Conservation (phyloP, 2,113 vertebrate genomes). For the Ivindomyrus marchei region DNA sequence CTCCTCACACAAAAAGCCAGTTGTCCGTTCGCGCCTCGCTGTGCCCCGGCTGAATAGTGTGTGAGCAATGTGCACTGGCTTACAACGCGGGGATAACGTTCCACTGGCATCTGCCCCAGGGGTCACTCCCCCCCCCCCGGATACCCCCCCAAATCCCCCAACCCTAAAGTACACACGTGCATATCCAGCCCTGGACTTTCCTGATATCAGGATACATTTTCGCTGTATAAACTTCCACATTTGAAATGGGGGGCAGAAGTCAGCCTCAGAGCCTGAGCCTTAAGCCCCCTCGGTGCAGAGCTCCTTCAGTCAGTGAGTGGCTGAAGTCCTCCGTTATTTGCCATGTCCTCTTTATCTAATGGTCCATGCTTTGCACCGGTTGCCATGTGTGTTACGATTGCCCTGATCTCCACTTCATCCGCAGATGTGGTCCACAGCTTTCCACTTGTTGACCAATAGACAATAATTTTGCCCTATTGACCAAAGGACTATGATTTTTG, state of each 20-base stretch:
- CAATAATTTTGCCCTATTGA: neutral
- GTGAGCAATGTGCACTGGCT: conserved; percentile 48
- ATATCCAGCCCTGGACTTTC: neutral
- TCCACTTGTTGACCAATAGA: neutral
- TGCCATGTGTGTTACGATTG: neutral
- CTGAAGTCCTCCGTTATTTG: neutral
- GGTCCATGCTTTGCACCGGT: neutral
- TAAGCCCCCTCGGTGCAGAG: neutral
- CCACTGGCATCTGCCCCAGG: conserved; percentile 47
- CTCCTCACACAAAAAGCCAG: conserved; percentile 47
- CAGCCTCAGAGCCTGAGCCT: neutral
- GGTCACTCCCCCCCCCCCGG: conserved; percentile 31
- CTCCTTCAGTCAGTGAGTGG: neutral
- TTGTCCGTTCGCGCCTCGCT: conserved; percentile 45
- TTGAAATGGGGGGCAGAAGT: neutral
- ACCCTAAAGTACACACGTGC: neutral
- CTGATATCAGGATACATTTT: neutral
- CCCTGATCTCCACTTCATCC: neutral
- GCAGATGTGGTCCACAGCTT: neutral
- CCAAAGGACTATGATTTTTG: too few relatives aligned
- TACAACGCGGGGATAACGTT: conserved; percentile 48
- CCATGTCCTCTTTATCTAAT: neutral
- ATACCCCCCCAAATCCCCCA: conserved; percentile 27
- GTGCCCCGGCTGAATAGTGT: conserved; percentile 43
- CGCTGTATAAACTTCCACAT: neutral